Base-by-base conservation (phyloP, 1,140 invertebrate species). In the Ylistrum balloti region DNA sequence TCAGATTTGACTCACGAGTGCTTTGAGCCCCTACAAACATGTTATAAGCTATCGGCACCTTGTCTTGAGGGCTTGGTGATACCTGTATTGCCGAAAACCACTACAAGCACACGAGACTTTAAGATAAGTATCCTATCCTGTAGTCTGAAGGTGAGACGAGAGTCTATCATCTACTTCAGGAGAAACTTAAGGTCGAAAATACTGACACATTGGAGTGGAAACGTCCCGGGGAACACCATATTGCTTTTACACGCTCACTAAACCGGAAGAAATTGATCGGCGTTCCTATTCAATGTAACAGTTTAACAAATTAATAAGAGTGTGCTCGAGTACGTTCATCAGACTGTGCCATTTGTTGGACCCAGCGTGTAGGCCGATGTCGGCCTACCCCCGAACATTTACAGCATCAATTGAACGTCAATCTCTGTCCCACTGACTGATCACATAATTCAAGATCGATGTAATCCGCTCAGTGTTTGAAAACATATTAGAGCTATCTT, bases 171-270 rank as follows among this genome's bases (percentile, higher is more conserved):
- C 56, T 74, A 74, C 56, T 74, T 74, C 56, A 74, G 56, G 9
- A 28, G 56, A n/a, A 74, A 74, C 11, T 7, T 74, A 74, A 74
- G 5, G 56, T 28, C 56, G 56, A 74, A 74, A 74, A 28, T 74
- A 45, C 28, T 74, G n/a, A n/a, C 56, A 74, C 56, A 5, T 22
- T 45, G n/a, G 56, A 74, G 22, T 74, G n/a, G 56, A 74, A 48
- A 74, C 56, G 56, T 74, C 22, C 56, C 17, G 17, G 56, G 56
- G 28, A 74, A 74, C 56, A 74, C 22, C 56, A 28, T 17, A 74
- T 74, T 74, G 56, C 56, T 74, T 74, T 74, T 74, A 74, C 56
- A 74, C 56, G 56, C 56, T 22, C 56, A 17, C 56, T 74, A 74
- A 74, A 74, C 56, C 56, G 56, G 56, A 74, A 74, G 56, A 28